These are phyloP conservation scores for Corynorhinus townsendii DNA, from an alignment of 2,113 vertebrate species.

Conservation along the genomic window DNA sequence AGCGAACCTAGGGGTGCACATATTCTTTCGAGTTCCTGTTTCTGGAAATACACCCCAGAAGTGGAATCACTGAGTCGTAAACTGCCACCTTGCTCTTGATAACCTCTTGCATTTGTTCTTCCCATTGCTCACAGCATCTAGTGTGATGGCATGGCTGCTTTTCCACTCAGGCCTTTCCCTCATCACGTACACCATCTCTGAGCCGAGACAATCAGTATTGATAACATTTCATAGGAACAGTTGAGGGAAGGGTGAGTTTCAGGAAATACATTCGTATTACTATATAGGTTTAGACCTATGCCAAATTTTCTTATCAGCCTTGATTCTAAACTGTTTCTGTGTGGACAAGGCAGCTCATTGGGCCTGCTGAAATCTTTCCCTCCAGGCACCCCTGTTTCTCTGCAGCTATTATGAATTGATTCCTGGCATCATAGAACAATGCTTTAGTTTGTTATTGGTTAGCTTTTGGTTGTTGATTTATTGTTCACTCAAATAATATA, in stretches of 20 bases:
- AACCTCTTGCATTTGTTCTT: background rate
- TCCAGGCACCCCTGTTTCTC: background rate
- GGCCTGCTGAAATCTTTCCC: rapidly evolving
- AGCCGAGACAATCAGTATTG: background rate
- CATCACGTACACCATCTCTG: background rate
- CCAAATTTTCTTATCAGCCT: background rate
- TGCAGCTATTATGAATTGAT: background rate
- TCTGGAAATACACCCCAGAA: background rate
- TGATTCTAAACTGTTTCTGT: background rate
- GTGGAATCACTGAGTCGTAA: background rate
- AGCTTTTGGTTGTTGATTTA: background rate
- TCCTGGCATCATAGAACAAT: background rate
- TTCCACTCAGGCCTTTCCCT: background rate
- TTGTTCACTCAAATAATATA: background rate
- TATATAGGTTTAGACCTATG: background rate
- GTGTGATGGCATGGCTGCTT: background rate
- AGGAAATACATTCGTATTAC: background rate
- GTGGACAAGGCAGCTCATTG: background rate
- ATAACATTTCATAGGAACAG: background rate
- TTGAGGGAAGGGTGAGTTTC: background rate
- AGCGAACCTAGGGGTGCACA: background rate
- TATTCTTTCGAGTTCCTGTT: background rate
- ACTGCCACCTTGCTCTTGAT: background rate
- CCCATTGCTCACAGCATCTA: rapidly evolving
- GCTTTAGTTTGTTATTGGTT: background rate